Conservation (phyloP, 2,888 invertebrate species). For the Xanthostigma xanthostigma region DNA sequence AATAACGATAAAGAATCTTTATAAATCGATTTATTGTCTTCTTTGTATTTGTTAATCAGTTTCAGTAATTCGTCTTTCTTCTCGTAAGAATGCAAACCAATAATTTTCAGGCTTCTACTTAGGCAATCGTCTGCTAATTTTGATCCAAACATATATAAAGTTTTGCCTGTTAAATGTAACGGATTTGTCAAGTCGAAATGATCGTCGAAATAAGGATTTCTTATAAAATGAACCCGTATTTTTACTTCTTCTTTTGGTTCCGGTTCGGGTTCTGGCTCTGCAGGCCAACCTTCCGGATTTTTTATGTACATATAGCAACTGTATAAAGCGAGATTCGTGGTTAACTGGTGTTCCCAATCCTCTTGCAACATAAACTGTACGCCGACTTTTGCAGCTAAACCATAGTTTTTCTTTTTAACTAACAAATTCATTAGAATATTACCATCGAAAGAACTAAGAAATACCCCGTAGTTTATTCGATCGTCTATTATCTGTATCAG, state of each 20-base stretch:
- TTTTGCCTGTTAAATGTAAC: conserved; percentile 64
- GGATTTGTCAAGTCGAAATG: conserved; percentile 75
- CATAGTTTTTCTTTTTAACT: conserved; percentile 49
- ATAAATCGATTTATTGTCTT: conserved; percentile 24
- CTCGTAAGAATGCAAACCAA: conserved; percentile 51
- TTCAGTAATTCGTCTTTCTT: conserved; percentile 41
- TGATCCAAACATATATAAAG: conserved; percentile 48
- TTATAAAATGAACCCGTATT: conserved; percentile 55
- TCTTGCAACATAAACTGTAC: conserved; percentile 78
- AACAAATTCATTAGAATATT: conserved; percentile 71
- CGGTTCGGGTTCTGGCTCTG: conserved; percentile 26
- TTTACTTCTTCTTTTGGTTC: conserved; percentile 27
- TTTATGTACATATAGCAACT: conserved; percentile 58
- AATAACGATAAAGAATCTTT: conserved; percentile 27
- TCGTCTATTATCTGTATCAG: conserved; percentile 62
- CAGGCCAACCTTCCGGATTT: conserved; percentile 32
- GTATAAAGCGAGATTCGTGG: conserved; percentile 51
- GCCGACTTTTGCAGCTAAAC: conserved; percentile 61
- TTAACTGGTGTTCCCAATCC: conserved; percentile 58
- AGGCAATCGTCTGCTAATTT: conserved; percentile 29
- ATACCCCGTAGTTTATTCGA: conserved; percentile 76
- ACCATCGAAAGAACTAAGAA: conserved; percentile 66
- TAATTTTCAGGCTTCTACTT: conserved; percentile 39
- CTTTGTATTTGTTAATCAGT: conserved; percentile 16
- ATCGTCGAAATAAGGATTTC: conserved; percentile 75